A percentile compares a stretch with the other conserved stretches of the same genome.
phyloP scores from a whole-genome alignment of 2,888 invertebrate genomes.

The Lithophane leautieri region DNA sequence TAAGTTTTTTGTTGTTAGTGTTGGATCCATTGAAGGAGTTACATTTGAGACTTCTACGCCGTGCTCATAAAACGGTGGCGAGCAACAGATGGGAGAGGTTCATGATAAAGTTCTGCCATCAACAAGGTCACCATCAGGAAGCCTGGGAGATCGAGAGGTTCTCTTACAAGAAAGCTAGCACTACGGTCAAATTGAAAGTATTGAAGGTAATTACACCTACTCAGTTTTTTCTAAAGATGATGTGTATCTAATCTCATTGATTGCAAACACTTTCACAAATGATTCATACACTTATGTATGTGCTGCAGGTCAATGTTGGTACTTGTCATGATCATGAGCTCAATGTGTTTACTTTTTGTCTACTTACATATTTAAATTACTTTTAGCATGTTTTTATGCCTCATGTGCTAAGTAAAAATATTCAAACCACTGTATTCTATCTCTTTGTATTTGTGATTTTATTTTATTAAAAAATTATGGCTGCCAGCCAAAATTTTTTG shows the following conservation, averaged over 20 bases:
- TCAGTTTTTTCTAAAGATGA: constrained; percentile 61
- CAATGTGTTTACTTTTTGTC: constrained; percentile 40
- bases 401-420: constrained; percentile 36
- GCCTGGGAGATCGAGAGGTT: constrained; percentile 99
- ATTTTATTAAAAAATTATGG: constrained; percentile 60
- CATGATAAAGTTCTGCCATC: constrained; percentile 97
- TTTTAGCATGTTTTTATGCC: constrained; percentile 29
- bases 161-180: constrained; percentile 97
- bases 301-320: constrained; percentile 46
- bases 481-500: constrained; percentile 55
- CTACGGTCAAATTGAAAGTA: constrained; percentile 96
- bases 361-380: constrained; percentile 12
- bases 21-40: constrained; percentile 95
- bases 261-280: constrained; percentile 64
- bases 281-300: constrained; percentile 53
- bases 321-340: constrained; percentile 32
- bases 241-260: constrained; percentile 61
- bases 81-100: constrained; percentile 97
- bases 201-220: constrained; percentile 93
- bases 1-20: constrained; percentile 91
- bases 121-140: constrained; percentile 95
- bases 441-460: constrained; percentile 33
- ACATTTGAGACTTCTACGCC: constrained; percentile 96
- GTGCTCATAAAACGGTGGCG: constrained; percentile 95
- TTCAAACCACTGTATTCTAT: constrained; percentile 13